phyloP scores from a whole-genome alignment of 2,888 invertebrate genomes.

The Agrotis segetum region DNA sequence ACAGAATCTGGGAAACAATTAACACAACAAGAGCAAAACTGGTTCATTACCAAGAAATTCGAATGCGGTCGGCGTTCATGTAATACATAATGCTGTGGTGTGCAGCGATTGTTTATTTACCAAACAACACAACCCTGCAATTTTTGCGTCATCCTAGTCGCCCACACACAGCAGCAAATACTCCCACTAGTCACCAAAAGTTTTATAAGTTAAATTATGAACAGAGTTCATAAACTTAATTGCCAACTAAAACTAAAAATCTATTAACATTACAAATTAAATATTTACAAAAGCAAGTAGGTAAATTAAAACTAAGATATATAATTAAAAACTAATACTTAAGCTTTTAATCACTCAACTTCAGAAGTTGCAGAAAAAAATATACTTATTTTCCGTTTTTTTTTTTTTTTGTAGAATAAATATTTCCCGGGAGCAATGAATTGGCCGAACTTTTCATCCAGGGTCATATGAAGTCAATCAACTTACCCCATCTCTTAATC shows the following conservation, averaged over 20 bases:
- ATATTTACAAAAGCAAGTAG: no score
- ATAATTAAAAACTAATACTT: no score
- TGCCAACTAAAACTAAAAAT: no score
- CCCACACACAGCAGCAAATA: slow-evolving; percentile 36
- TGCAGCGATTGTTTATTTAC: slow-evolving; percentile 55
- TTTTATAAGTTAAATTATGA: no score
- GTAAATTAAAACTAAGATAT: no score
- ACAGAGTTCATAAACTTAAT: no score
- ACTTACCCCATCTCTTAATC: neutral
- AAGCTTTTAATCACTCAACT: no score
- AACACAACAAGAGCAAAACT: neutral
- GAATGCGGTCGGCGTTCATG: slow-evolving; percentile 37
- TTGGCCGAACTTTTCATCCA: neutral
- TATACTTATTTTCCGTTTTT: no score
- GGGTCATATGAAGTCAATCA: slow-evolving; percentile 14
- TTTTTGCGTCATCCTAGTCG: slow-evolving; percentile 53
- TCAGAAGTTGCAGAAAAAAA: neutral
- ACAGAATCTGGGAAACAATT: neutral
- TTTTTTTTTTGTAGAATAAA: neutral
- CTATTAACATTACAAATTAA: no score
- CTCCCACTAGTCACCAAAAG: slow-evolving; percentile 4
- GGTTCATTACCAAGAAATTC: slow-evolving; percentile 45
- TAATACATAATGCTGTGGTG: slow-evolving; percentile 45
- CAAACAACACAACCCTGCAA: slow-evolving; percentile 44
- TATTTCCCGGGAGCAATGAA: neutral